These are phyloP conservation scores for Paramuricea clavata DNA, from an alignment of 92 coral and sea anemone genomes.

Conservation along the genomic window DNA sequence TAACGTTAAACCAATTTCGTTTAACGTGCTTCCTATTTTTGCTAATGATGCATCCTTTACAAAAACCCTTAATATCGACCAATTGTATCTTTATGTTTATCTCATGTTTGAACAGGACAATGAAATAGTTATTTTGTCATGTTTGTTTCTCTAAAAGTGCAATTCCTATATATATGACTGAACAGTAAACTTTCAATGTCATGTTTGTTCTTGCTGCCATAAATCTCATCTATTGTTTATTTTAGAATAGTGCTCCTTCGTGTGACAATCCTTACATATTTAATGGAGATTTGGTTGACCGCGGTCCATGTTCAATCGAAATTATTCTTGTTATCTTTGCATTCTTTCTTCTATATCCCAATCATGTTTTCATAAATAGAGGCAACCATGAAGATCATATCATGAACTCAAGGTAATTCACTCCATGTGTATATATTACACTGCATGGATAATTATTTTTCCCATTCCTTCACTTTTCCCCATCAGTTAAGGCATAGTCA, in stretches of 20 bases:
- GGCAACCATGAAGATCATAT: slow-evolving; percentile 99
- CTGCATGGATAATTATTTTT: too few relatives aligned
- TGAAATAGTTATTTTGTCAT: too few relatives aligned
- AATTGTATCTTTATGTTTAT: too few relatives aligned
- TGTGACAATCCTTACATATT: slow-evolving; percentile 94
- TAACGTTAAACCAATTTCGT: too few relatives aligned
- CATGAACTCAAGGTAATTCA: slow-evolving; percentile 88
- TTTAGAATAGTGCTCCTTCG: slow-evolving; percentile 94
- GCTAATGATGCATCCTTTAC: too few relatives aligned
- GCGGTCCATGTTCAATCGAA: slow-evolving; percentile 94
- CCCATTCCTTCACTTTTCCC: too few relatives aligned
- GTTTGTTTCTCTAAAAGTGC: too few relatives aligned
- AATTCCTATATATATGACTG: too few relatives aligned
- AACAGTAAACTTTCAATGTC: background rate
- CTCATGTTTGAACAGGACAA: too few relatives aligned
- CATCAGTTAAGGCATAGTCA: too few relatives aligned
- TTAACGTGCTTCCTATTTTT: too few relatives aligned
- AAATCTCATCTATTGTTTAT: background rate
- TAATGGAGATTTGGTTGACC: slow-evolving; percentile 97
- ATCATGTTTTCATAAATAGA: slow-evolving; percentile 91
- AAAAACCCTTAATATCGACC: too few relatives aligned
- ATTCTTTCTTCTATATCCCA: slow-evolving; percentile 89
- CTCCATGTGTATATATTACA: background rate
- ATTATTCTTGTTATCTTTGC: slow-evolving; percentile 82
- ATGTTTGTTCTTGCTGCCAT: background rate